A percentile compares a stretch with the other conserved stretches of the same genome.
These are phyloP conservation scores for Harlomillsia oculata DNA, from an alignment of 1,140 invertebrate genomes.

Conservation along the genomic window DNA sequence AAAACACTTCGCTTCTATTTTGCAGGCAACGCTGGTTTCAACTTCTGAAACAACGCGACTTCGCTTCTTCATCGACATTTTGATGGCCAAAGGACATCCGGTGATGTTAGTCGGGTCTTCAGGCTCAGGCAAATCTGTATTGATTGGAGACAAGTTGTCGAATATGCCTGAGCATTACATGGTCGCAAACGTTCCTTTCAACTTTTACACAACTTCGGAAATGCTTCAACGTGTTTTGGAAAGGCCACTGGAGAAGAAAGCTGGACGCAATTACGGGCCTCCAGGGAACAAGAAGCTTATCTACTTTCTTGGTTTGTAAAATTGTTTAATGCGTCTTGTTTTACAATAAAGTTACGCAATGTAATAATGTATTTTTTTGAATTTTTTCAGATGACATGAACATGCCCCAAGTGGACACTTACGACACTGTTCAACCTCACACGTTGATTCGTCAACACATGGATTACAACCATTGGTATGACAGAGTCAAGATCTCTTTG, in stretches of 20 bases:
- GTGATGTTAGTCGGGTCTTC: slow-evolving; percentile 92
- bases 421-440: slow-evolving; percentile 92
- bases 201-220: slow-evolving; percentile 87
- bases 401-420: slow-evolving; percentile 70
- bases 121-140: slow-evolving; percentile 80
- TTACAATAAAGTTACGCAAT: too few relatives aligned
- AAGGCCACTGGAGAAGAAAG: slow-evolving; percentile 94
- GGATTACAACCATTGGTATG: slow-evolving; percentile 93
- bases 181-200: slow-evolving; percentile 85
- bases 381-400: too few relatives aligned
- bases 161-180: slow-evolving; percentile 74
- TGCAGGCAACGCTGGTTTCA: slow-evolving; percentile 75
- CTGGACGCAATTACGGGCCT: slow-evolving; percentile 88
- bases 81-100: slow-evolving; percentile 78
- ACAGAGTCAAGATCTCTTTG: slow-evolving; percentile 74
- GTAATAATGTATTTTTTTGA: too few relatives aligned
- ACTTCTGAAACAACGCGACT: slow-evolving; percentile 86
- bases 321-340: too few relatives aligned
- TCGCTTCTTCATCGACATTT: slow-evolving; percentile 75
- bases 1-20: too few relatives aligned
- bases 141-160: slow-evolving; percentile 74
- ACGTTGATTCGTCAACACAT: slow-evolving; percentile 89
- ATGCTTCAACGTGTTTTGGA: slow-evolving; percentile 92
- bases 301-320: slow-evolving; percentile 96
- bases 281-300: slow-evolving; percentile 88